phyloP scores from a whole-genome alignment of 2,888 invertebrate genomes.

The Sesamia inferens region DNA sequence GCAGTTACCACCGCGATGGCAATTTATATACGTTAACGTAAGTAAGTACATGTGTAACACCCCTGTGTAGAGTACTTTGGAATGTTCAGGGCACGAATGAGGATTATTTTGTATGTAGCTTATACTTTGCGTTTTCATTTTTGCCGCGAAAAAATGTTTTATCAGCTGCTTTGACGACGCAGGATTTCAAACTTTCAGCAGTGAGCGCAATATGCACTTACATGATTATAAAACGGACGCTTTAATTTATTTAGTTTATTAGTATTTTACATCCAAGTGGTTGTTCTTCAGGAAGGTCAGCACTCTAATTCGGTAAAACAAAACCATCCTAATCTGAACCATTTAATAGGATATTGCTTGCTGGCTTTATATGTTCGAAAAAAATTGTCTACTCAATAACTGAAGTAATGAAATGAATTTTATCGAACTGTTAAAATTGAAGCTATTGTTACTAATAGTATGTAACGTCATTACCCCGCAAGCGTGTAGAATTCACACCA shows the following conservation, averaged over 20 bases:
- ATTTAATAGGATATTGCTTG: not conserved
- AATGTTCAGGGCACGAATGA: constrained; percentile 32
- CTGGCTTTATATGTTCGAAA: not conserved
- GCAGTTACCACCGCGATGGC: constrained; percentile 69
- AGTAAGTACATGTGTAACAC: constrained; percentile 55
- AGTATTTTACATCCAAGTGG: too few relatives aligned
- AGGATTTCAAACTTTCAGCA: not conserved
- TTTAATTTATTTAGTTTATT: too few relatives aligned
- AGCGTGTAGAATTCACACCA: too few relatives aligned
- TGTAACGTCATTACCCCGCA: not conserved
- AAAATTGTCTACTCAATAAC: not conserved
- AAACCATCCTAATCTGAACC: not conserved
- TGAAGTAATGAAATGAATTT: not conserved
- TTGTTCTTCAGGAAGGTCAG: not conserved
- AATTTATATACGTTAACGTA: constrained; percentile 62
- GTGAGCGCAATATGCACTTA: not conserved
- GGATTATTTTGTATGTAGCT: constrained; percentile 31
- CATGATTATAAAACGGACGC: too few relatives aligned
- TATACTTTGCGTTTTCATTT: constrained; percentile 9
- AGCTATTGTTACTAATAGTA: too few relatives aligned
- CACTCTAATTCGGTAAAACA: not conserved
- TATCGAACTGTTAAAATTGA: too few relatives aligned
- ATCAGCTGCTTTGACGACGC: not conserved
- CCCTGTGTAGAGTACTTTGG: constrained; percentile 27
- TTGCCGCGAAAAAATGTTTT: constrained; percentile 5